Evolutionary conservation across 2,888 invertebrate species (phyloP), one percentile per base, ranked within the genome.

Genomic region (Mesoligia furuncula): DNA sequence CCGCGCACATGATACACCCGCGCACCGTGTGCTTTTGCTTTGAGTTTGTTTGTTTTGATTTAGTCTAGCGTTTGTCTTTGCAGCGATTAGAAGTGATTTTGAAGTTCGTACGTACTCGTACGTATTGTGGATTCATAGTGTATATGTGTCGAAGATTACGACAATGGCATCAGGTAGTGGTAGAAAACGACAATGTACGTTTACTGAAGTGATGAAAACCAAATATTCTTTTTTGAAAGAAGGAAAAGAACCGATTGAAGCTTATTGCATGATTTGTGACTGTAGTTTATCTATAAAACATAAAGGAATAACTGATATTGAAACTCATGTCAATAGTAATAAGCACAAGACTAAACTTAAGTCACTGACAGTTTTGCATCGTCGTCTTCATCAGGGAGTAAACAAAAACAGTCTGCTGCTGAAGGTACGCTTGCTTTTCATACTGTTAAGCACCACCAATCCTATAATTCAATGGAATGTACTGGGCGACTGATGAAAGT

Each of bases 401-500:
- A 73, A 75, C 75, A 75, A 67, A 67, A 75, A 69, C 59, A 75
- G 70, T 68, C 78, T 36, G 81, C 81, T 59, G 78, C 73, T 68
- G 81, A 75, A 75, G 73, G 27, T 73, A 75, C 80, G 24, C 62
- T 77, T 39, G 80, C 74, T 51, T 80, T 74, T 74, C 77, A 80
- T 67, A 80, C 67, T 9, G 77, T 78, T 39, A 75, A 75, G 66
- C 78, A 78, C 65, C 69, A 77, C 76, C 77, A 78, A 64, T 80
- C 80, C 4, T 83, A 74, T 75, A 81, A 83, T 24, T 81, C 81
- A 36, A 74, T 81, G 79, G 77, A 84, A n/a, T 81, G 81, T 70
- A 81, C 75, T 59, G 61, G 74, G 31, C 70, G 59, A 69, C 75
- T 84, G 67, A 51, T 79, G 42, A 85, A 70, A 80, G 73, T 57